Conservation (phyloP, 2,797 vertebrate genomes). For the Enteromius argenteus region DNA sequence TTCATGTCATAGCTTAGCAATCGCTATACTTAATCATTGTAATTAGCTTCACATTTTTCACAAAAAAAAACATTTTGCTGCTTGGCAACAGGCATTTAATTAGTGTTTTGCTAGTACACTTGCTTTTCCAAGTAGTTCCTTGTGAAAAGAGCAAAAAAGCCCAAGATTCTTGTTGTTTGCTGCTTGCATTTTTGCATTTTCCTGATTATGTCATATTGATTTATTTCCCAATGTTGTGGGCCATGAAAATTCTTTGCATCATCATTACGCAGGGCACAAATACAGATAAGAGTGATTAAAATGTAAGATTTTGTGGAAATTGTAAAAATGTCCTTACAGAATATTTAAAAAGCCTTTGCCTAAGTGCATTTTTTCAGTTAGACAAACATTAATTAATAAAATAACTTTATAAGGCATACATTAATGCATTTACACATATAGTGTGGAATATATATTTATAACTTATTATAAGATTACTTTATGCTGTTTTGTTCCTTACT, state of each 20-base stretch:
- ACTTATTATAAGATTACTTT: neutral
- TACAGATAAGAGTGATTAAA: neutral
- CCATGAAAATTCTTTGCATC: neutral
- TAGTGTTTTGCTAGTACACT: neutral
- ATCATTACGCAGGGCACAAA: neutral
- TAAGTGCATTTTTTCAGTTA: neutral
- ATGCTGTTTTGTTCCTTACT: neutral
- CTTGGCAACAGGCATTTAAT: constrained; percentile 32
- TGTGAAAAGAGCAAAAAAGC: neutral
- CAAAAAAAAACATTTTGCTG: constrained; percentile 8
- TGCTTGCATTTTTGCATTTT: neutral
- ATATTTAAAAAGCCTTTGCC: neutral
- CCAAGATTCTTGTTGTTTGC: neutral
- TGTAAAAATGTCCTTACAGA: neutral
- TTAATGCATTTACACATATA: neutral
- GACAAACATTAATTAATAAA: neutral
- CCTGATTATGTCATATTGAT: neutral
- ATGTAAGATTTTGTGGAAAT: neutral
- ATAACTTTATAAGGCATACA: neutral
- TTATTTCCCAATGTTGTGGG: neutral
- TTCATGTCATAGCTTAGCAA: constrained; percentile 1
- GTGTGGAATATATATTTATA: neutral
- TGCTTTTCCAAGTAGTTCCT: neutral
- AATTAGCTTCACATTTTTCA: constrained; percentile 17
- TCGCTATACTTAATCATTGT: constrained; percentile 7